Evolutionary conservation across 2,797 vertebrate species (phyloP).

Genomic region (Momotus momota): DNA sequence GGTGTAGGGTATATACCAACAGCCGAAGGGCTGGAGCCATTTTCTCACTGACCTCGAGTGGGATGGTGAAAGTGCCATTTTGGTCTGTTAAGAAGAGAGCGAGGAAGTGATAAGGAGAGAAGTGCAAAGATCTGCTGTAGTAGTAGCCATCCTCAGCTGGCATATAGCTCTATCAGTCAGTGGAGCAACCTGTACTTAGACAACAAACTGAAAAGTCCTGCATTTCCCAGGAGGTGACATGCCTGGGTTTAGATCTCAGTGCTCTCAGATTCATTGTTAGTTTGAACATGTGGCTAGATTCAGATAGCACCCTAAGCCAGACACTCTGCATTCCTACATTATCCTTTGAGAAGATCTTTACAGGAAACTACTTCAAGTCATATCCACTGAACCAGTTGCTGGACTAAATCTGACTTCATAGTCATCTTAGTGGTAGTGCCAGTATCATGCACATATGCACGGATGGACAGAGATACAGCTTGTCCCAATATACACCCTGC

Average conservation of each 20-base stretch:
- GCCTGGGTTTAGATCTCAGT: not conserved
- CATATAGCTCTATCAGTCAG: not conserved
- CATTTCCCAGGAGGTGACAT: not conserved
- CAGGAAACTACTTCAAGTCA: not conserved
- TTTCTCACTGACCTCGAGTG: conserved; percentile 52
- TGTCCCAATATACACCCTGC: not conserved
- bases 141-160: not conserved
- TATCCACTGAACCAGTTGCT: not conserved
- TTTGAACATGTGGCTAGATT: not conserved
- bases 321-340: not conserved
- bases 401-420: not conserved
- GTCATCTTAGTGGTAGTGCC: not conserved
- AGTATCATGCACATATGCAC: not conserved
- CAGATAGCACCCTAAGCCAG: not conserved
- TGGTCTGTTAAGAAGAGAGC: conserved; percentile 66
- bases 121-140: not conserved
- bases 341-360: not conserved
- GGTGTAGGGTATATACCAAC: conserved; percentile 85
- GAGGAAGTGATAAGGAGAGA: not conserved
- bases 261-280: not conserved
- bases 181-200: not conserved
- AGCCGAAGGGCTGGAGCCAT: conserved; percentile 81
- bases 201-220: not conserved
- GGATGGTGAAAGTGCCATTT: conserved; percentile 78
- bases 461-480: rapidly evolving